Evolutionary conservation across 2,113 vertebrate genomes (phyloP).

Genomic region (Pantherophis guttatus): DNA sequence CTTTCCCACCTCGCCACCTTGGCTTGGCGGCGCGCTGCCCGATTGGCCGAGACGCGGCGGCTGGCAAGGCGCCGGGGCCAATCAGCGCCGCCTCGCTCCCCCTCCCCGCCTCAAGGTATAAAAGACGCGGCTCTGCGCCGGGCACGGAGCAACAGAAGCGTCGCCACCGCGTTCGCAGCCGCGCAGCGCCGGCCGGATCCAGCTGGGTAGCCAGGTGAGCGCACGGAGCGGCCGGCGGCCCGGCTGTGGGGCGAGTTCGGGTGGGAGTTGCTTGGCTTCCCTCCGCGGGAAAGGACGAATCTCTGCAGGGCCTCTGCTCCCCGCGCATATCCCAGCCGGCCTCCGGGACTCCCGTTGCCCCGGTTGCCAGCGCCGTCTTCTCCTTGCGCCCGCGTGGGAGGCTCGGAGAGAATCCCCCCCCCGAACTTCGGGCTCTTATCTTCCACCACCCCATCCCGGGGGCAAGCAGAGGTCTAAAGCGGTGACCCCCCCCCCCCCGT

Average conservation of each 20-base stretch:
- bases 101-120: not conserved
- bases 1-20: not conserved
- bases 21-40: not conserved
- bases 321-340: not conserved
- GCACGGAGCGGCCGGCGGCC: not conserved
- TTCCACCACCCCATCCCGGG: not conserved
- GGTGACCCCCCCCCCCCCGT: not conserved
- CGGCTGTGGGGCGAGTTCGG: not conserved
- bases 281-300: not conserved
- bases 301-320: not conserved
- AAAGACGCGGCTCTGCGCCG: not conserved
- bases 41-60: not conserved
- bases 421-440: not conserved
- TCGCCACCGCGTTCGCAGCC: not conserved
- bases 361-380: not conserved
- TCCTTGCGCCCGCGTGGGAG: not conserved
- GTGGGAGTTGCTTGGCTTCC: not conserved
- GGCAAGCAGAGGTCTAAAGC: not conserved
- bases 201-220: not conserved
- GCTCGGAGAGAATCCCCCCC: not conserved
- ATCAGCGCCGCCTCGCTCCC: not conserved
- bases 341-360: not conserved
- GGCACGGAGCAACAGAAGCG: not conserved
- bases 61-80: not conserved
- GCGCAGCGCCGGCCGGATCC: not conserved